These are phyloP conservation scores for Drosophila melanosoma DNA, from an alignment of 2,888 invertebrate genomes.

Conservation along the genomic window DNA sequence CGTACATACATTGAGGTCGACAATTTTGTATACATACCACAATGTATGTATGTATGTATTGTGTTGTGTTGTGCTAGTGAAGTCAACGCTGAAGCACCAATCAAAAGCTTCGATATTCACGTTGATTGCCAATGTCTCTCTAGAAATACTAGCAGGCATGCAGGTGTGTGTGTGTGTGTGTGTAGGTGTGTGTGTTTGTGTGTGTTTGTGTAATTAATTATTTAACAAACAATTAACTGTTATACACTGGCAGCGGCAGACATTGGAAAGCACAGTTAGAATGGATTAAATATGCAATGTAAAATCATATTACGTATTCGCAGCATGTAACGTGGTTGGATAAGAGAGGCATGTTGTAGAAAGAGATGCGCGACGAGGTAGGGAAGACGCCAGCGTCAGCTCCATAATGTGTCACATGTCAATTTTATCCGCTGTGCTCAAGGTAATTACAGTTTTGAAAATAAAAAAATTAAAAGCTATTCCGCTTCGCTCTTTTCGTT, in stretches of 20 bases:
- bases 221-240: slow-evolving; percentile 72
- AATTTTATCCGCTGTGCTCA: slow-evolving; percentile 24
- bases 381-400: neutral
- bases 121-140: slow-evolving; percentile 42
- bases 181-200: neutral
- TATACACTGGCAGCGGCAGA: slow-evolving; percentile 20
- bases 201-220: slow-evolving; percentile 63
- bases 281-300: slow-evolving; percentile 51
- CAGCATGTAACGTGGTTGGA: slow-evolving; percentile 21
- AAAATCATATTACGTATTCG: slow-evolving; percentile 40
- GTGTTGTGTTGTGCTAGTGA: slow-evolving; percentile 20
- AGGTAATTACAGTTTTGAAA: slow-evolving; percentile 29
- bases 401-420: slow-evolving; percentile 27
- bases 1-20: neutral
- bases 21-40: neutral
- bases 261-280: slow-evolving; percentile 60
- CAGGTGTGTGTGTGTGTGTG: neutral
- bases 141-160: slow-evolving; percentile 1
- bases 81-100: slow-evolving; percentile 27
- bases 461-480: slow-evolving; percentile 1
- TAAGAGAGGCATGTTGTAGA: neutral
- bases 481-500: neutral
- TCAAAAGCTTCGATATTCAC: slow-evolving; percentile 63
- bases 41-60: neutral
- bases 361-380: neutral